These are phyloP conservation scores for Acleris sparsana DNA, from an alignment of 2,888 invertebrate species.

Conservation along the genomic window DNA sequence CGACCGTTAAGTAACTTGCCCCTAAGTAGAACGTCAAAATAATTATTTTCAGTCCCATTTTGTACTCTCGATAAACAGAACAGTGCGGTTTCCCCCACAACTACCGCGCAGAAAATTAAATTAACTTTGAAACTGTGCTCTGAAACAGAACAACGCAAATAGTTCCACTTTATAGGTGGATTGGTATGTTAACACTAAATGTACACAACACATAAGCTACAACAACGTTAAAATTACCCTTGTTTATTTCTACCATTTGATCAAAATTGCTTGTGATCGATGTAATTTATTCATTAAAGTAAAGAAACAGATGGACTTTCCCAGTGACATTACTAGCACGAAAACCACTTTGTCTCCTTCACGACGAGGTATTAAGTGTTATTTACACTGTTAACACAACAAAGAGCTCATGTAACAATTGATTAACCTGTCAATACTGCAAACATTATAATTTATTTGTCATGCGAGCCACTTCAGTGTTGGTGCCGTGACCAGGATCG, in stretches of 20 bases:
- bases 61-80: not conserved
- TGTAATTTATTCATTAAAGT: no score
- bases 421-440: slow-evolving; percentile 3
- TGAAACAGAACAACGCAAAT: not conserved
- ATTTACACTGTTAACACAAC: no score
- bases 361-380: no score
- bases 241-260: no score
- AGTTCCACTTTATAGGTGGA: not conserved
- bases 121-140: slow-evolving; percentile 4
- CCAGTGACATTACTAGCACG: no score
- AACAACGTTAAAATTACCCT: no score
- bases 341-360: no score
- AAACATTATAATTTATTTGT: slow-evolving; percentile 11
- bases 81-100: slow-evolving; percentile 5
- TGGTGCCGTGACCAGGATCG: slow-evolving; percentile 21
- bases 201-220: no score
- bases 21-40: no score
- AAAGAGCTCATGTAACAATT: not conserved
- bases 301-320: no score
- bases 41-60: not conserved
- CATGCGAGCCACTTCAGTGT: slow-evolving; percentile 5
- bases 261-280: no score
- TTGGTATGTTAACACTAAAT: not conserved
- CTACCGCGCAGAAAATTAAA: slow-evolving; percentile 9
- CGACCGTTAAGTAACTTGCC: no score